phyloP scores from a whole-genome alignment of 2,797 vertebrate genomes.

The Lepus townsendii region DNA sequence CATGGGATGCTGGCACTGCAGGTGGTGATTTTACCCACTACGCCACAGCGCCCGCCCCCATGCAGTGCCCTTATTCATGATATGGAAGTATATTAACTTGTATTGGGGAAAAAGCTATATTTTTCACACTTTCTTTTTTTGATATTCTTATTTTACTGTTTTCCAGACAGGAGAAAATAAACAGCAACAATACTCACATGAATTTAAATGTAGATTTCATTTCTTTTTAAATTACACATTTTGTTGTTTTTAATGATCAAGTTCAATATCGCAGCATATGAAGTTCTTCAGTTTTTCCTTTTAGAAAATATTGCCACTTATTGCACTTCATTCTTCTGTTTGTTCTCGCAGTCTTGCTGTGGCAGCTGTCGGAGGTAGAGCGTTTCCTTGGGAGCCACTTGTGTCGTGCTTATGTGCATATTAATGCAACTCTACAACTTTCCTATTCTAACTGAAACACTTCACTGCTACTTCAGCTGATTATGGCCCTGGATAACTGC shows the following conservation, averaged over 20 bases:
- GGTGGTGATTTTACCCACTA: too few relatives aligned
- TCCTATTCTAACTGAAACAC: slow-evolving; percentile 68
- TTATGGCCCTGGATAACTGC: slow-evolving; percentile 70
- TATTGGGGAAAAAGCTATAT: not conserved
- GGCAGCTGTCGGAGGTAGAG: slow-evolving; percentile 75
- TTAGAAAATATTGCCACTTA: slow-evolving; percentile 70
- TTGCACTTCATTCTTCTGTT: slow-evolving; percentile 65
- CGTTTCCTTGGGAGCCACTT: slow-evolving; percentile 34
- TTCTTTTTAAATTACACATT: slow-evolving; percentile 46
- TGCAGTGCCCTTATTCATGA: not conserved
- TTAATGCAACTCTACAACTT: slow-evolving; percentile 70
- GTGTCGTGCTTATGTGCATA: slow-evolving; percentile 15
- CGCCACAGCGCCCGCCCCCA: too few relatives aligned
- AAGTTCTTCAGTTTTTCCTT: not conserved
- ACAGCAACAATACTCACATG: not conserved
- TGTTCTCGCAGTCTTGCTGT: slow-evolving; percentile 6
- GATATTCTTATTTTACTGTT: slow-evolving; percentile 15
- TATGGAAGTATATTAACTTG: not conserved
- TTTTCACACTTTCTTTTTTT: not conserved
- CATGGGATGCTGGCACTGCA: too few relatives aligned
- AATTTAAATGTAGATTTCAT: slow-evolving; percentile 53
- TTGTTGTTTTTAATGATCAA: slow-evolving; percentile 69
- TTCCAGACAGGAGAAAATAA: slow-evolving; percentile 42
- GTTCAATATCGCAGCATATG: slow-evolving; percentile 49
- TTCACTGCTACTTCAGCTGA: slow-evolving; percentile 69